Evolutionary conservation across 2,797 vertebrate species (phyloP), one percentile per base, ranked within the genome.

Genomic region (Lepus townsendii): DNA sequence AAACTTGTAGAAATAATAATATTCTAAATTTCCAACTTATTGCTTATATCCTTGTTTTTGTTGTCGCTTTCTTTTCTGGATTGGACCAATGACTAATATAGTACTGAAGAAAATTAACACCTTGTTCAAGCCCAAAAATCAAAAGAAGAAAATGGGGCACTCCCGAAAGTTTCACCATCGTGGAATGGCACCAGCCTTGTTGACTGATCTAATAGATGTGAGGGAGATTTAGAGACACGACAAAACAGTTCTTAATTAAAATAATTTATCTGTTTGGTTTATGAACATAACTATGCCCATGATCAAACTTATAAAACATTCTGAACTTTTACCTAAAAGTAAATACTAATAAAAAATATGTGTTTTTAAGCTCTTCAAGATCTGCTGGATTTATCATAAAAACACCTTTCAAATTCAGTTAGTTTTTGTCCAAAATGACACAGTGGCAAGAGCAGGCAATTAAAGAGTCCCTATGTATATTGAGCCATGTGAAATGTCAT

Each of bases 281-380:
- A 72, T 77, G 54, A 57, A 5, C 19, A 57, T 57, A 86, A 86
- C 84, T 42, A 76, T 77, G 12, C 8, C 13, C 22, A 30, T 24
- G 1, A 79, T 75, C 8, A 86, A 88, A 27, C 2, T 16, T 68
- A 62, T 66, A 80, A 80, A 91, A n/a, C 10, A 78, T 35, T 60
- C 79, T 85, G 20, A 94, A 62, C 12, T 63, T 93, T 83, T 65
- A 85, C 14, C 77, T 65, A 50, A 92, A 84, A 47, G 7, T 68
- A 65, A 84, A 17, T 27, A 27, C 17, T 80, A 86, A 75, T 76
- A 62, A 69, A 47, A 22, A 76, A 77, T 77, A 76, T 77, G 12
- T 60, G 35, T 54, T 19, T 87, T 90, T 72, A 83, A 71, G 30
- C 27, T 22, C 88, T 62, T 90, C 65, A 83, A 54, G n/a, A n/a